Evolutionary conservation across 2,888 invertebrate genomes (phyloP).

Genomic region (Tetrapedia diversipes): DNA sequence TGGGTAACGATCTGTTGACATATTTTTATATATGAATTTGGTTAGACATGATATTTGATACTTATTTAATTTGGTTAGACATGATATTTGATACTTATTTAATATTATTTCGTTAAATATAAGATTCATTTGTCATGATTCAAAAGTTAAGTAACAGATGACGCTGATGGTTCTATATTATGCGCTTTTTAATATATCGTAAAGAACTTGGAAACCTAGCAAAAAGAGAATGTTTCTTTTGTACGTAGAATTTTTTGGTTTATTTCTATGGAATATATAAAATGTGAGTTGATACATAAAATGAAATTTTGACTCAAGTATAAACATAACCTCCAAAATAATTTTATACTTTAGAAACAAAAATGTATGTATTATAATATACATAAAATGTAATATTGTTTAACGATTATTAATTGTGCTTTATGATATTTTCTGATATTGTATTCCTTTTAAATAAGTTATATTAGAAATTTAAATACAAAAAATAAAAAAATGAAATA

Average conservation of each 20-base stretch:
- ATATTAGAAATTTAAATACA: not conserved
- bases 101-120: not conserved
- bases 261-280: not conserved
- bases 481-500: not conserved
- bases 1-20: not conserved
- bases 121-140: slow-evolving; percentile 1
- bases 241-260: not conserved
- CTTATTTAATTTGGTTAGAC: too few species aligned
- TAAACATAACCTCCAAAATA: not conserved
- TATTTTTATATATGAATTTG: not conserved
- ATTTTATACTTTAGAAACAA: not conserved
- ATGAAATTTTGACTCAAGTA: not conserved
- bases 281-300: not conserved
- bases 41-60: not conserved
- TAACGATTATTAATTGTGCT: not conserved
- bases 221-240: not conserved
- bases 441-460: not conserved
- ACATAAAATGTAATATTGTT: not conserved
- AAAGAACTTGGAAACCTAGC: not conserved
- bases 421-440: not conserved
- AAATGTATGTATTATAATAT: not conserved
- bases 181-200: not conserved
- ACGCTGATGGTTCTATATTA: slow-evolving; percentile 12
- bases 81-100: too few species aligned
- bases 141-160: slow-evolving; percentile 31